These are phyloP conservation scores for Dasyurus viverrinus DNA, from an alignment of 2,113 vertebrate genomes.

Conservation along the genomic window DNA sequence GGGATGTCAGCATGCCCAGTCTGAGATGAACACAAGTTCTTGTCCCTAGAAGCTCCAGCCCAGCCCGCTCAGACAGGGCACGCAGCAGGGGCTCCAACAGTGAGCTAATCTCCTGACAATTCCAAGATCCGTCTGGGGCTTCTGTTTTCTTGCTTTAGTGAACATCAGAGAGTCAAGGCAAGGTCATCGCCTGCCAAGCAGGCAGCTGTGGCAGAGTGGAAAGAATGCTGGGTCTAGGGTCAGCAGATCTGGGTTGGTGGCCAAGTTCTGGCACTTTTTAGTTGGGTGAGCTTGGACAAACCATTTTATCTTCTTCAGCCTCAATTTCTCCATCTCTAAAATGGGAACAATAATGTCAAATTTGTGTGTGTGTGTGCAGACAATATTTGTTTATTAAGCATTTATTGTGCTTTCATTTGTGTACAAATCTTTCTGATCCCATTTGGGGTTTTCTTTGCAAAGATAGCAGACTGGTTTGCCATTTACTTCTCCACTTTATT, in stretches of 20 bases:
- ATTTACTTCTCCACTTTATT: background rate
- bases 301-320: background rate
- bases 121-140: background rate
- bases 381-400: background rate
- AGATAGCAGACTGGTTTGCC: background rate
- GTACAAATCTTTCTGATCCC: background rate
- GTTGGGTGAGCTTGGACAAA: background rate
- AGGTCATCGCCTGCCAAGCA: slow-evolving; percentile 41
- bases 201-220: background rate
- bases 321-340: background rate
- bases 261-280: background rate
- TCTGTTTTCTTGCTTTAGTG: background rate
- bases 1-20: slow-evolving; percentile 37
- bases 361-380: background rate
- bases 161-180: slow-evolving; percentile 43
- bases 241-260: background rate
- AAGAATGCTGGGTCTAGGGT: background rate
- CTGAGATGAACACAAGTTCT: slow-evolving; percentile 55
- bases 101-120: slow-evolving; percentile 57
- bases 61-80: slow-evolving; percentile 48
- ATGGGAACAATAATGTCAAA: background rate
- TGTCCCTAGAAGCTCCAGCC: slow-evolving; percentile 40
- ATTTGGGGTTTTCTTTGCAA: background rate
- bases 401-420: no score
- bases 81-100: slow-evolving; percentile 8